Conservation (phyloP, 2,113 vertebrate genomes). For the Chaetodon trifascialis region DNA sequence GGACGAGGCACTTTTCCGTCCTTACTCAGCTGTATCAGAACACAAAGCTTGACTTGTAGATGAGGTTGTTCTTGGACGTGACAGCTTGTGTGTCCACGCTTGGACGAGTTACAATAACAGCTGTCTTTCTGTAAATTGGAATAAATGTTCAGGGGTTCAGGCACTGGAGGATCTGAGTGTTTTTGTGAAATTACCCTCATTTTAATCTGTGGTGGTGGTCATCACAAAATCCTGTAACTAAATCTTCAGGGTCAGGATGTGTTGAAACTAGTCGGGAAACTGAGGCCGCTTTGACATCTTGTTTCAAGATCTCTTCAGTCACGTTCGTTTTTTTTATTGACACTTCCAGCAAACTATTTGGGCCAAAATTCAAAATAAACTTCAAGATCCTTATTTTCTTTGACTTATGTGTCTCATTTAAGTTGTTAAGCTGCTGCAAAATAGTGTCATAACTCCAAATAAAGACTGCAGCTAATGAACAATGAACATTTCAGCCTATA, state of each 20-base stretch:
- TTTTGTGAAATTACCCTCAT: not conserved
- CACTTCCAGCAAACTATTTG: not conserved
- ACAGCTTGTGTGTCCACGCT: not conserved
- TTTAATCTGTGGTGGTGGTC: not conserved
- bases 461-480: too few relatives aligned
- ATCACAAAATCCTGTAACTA: not conserved
- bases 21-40: slow-evolving; percentile 14
- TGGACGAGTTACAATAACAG: slow-evolving; percentile 10
- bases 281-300: not conserved
- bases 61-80: slow-evolving; percentile 7
- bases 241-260: not conserved
- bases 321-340: not conserved
- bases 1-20: not conserved
- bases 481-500: too few relatives aligned
- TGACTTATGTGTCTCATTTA: not conserved
- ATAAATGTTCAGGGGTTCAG: not conserved
- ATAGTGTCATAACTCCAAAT: too few relatives aligned
- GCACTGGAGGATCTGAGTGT: not conserved
- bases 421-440: not conserved
- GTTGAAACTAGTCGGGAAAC: not conserved
- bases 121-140: slow-evolving; percentile 34
- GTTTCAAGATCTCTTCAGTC: not conserved
- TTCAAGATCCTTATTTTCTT: not conserved
- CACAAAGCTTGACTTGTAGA: slow-evolving; percentile 27
- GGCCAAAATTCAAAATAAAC: not conserved